Percentiles rank a stretch among this genome's conserved stretches.
Evolutionary conservation across 2,113 vertebrate species (phyloP).

Genomic region (Ameiurus melas): DNA sequence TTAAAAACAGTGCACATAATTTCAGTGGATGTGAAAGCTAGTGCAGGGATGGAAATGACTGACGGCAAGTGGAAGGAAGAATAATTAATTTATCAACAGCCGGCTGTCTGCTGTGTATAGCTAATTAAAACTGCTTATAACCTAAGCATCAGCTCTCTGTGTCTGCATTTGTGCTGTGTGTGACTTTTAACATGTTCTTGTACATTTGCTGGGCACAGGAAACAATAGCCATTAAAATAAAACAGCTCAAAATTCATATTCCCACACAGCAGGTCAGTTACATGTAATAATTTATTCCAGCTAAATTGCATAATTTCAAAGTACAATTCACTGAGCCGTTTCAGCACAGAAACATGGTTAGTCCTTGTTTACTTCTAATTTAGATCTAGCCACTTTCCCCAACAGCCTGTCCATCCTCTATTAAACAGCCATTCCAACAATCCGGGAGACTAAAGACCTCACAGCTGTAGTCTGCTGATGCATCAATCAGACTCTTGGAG

Average conservation of each 20-base stretch:
- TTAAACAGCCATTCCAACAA: not conserved
- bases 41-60: not conserved
- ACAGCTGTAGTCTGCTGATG: not conserved
- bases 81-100: slow-evolving; percentile 32
- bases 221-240: not conserved
- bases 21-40: not conserved
- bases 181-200: not conserved
- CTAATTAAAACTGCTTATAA: slow-evolving; percentile 40
- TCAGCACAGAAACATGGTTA: slow-evolving; percentile 7
- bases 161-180: slow-evolving; percentile 7
- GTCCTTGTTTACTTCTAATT: slow-evolving; percentile 18
- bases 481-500: not conserved
- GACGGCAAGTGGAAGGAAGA: slow-evolving; percentile 27
- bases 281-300: slow-evolving; percentile 7
- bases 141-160: slow-evolving; percentile 3
- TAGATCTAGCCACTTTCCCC: not conserved
- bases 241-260: not conserved
- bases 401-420: not conserved
- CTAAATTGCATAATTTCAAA: slow-evolving; percentile 20
- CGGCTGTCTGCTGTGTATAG: slow-evolving; percentile 21
- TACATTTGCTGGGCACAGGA: not conserved
- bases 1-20: not conserved
- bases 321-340: not conserved
- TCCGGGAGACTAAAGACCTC: not conserved
- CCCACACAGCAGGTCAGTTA: not conserved